Conservation (phyloP, 2,888 invertebrate genomes). For the Baccha elongata region DNA sequence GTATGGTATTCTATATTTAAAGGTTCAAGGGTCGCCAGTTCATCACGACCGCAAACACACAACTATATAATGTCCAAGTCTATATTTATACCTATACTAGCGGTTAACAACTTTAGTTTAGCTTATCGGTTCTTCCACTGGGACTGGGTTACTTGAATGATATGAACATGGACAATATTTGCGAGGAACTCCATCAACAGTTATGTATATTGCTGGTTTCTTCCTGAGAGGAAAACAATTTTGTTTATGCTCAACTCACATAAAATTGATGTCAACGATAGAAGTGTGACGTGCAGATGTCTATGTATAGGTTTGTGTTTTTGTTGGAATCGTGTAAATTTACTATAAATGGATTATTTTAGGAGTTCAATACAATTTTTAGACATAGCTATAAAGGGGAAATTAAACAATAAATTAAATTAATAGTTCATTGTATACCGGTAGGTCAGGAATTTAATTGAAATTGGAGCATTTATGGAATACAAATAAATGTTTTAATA, state of each 20-base stretch:
- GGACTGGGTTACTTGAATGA: not conserved
- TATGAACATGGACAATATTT: not conserved
- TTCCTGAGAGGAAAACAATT: not conserved
- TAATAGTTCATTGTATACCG: too few species aligned
- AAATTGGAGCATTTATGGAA: too few species aligned
- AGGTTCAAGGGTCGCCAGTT: not conserved
- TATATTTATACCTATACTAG: constrained; percentile 30
- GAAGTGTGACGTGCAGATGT: not conserved
- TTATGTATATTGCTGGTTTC: not conserved
- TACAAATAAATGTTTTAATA: too few species aligned
- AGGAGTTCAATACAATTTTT: too few species aligned
- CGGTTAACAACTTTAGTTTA: not conserved
- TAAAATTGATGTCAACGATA: constrained; percentile 1
- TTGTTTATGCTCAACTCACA: not conserved
- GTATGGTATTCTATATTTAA: not conserved
- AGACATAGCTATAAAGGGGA: too few species aligned
- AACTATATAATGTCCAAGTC: constrained; percentile 24
- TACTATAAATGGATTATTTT: not conserved
- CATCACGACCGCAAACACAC: constrained; percentile 6
- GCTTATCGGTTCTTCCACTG: not conserved
- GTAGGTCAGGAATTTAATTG: too few species aligned
- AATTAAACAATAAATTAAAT: too few species aligned
- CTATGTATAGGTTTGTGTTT: not conserved
- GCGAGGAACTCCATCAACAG: not conserved
- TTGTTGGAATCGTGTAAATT: not conserved